These are phyloP conservation scores for Nicator chloris DNA, from an alignment of 2,113 vertebrate genomes.

Conservation along the genomic window DNA sequence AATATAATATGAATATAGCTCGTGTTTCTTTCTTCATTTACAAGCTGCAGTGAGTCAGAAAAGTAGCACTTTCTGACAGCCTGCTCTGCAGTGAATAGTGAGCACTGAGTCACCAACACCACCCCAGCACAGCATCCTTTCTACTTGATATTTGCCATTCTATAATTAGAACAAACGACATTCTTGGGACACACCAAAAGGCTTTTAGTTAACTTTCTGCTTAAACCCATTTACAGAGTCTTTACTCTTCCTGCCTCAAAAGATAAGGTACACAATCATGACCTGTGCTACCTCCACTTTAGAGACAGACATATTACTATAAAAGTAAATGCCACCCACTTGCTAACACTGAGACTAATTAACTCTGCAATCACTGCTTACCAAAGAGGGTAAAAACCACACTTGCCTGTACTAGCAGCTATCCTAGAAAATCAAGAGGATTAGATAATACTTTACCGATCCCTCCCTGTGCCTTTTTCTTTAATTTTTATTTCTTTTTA, in stretches of 20 bases:
- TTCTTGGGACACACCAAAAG: neutral
- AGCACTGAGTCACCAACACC: constrained; percentile 34
- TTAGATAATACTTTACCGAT: neutral
- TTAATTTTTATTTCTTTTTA: neutral
- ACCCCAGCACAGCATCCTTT: neutral
- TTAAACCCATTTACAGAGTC: neutral
- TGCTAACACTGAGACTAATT: constrained; percentile 25
- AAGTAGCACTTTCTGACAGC: constrained; percentile 19
- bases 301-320: constrained; percentile 1
- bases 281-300: neutral
- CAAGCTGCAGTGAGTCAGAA: constrained; percentile 45
- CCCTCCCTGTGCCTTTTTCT: neutral
- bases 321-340: constrained; percentile 30
- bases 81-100: neutral
- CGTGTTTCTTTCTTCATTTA: constrained; percentile 7
- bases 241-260: neutral
- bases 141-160: constrained; percentile 31
- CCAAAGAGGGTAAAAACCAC: neutral
- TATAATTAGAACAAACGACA: constrained; percentile 9
- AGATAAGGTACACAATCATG: neutral
- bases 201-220: neutral
- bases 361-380: neutral
- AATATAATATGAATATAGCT: neutral
- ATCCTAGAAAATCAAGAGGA: neutral
- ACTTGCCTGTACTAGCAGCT: neutral